Conservation (phyloP, 2,797 vertebrate genomes). For the Scarus forsteni region DNA sequence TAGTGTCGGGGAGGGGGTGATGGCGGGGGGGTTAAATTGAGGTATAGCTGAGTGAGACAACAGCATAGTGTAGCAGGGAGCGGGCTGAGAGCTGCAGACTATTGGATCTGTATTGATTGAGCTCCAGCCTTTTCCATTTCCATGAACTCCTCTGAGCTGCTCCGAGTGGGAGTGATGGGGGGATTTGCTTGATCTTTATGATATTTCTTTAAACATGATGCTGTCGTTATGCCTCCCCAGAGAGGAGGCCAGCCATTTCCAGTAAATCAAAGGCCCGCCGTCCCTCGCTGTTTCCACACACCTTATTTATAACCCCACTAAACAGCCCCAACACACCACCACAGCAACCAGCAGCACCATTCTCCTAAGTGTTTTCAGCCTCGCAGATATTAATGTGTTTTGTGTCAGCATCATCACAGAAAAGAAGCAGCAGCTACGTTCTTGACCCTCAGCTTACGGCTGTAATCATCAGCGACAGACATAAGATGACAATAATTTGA, state of each 20-base stretch:
- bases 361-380: constrained; percentile 70
- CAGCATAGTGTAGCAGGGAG: constrained; percentile 70
- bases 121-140: constrained; percentile 84
- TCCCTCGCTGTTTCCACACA: constrained; percentile 64
- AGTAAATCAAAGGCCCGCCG: constrained; percentile 80
- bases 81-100: constrained; percentile 79
- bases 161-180: constrained; percentile 79
- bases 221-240: constrained; percentile 79
- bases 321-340: constrained; percentile 61
- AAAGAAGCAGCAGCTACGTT: constrained; percentile 30
- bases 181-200: constrained; percentile 84
- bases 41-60: constrained; percentile 69
- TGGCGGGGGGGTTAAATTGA: constrained; percentile 33
- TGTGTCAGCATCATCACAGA: constrained; percentile 29
- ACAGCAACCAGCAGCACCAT: constrained; percentile 26
- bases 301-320: constrained; percentile 79
- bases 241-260: constrained; percentile 75
- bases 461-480: constrained; percentile 67
- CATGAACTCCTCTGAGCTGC: constrained; percentile 83
- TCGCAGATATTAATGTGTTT: constrained; percentile 59
- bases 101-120: constrained; percentile 87
- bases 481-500: constrained; percentile 69
- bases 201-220: constrained; percentile 86
- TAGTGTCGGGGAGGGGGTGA: neutral
- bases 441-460: constrained; percentile 49